phyloP scores from a whole-genome alignment of 2,797 vertebrate species.

The Falco concolor region DNA sequence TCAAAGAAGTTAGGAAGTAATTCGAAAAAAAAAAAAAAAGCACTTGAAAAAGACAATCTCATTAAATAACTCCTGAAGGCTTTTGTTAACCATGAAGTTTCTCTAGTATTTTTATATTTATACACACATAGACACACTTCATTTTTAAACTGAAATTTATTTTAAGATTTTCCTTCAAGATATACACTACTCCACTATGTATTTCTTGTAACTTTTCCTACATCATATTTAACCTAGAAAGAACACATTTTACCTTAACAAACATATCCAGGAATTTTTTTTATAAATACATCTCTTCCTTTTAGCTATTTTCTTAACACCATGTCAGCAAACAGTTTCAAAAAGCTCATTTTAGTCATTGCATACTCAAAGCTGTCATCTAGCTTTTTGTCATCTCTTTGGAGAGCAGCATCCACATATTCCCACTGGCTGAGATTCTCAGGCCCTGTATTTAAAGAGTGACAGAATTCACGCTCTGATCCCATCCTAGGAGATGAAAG shows the following conservation, averaged over 20 bases:
- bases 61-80: not conserved
- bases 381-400: not conserved
- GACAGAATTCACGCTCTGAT: not conserved
- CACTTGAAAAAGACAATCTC: not conserved
- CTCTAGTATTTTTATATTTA: not conserved
- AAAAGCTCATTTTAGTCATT: not conserved
- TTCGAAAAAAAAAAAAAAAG: not conserved
- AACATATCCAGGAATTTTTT: not conserved
- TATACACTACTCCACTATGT: not conserved
- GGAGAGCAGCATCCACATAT: not conserved
- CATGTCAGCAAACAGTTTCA: not conserved
- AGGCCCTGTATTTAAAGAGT: not conserved
- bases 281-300: not conserved
- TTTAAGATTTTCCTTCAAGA: not conserved
- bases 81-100: not conserved
- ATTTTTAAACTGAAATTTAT: not conserved
- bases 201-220: not conserved
- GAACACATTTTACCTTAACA: not conserved
- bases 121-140: not conserved
- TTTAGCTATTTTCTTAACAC: not conserved
- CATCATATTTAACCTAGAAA: not conserved
- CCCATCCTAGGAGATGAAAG: not conserved
- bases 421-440: not conserved
- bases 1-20: not conserved
- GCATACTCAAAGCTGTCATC: not conserved